Evolutionary conservation across 2,888 invertebrate species (phyloP).

Genomic region (Eristalis intricaria): DNA sequence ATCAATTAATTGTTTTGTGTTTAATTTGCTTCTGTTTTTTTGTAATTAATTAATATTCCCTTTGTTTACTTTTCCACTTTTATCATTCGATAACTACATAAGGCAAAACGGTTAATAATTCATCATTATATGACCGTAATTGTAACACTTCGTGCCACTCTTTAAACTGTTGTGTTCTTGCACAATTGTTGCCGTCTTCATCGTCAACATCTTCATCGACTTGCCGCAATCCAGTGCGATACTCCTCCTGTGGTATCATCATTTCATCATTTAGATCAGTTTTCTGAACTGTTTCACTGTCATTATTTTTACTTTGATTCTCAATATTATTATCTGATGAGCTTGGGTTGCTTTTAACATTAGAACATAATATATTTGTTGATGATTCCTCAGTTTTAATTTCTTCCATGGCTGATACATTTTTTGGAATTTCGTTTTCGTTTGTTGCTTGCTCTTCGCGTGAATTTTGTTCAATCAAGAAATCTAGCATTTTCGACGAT

Average conservation of each 20-base stretch:
- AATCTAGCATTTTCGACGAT: background rate
- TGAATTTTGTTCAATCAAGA: background rate
- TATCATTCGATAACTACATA: slow-evolving; percentile 96
- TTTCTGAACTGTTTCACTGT: slow-evolving; percentile 7
- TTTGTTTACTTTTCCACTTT: slow-evolving; percentile 29
- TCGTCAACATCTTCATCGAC: slow-evolving; percentile 74
- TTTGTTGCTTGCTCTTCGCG: background rate
- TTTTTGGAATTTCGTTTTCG: background rate
- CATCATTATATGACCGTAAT: slow-evolving; percentile 88
- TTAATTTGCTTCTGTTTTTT: slow-evolving; percentile 19
- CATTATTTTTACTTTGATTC: slow-evolving; percentile 13
- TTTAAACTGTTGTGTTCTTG: slow-evolving; percentile 84
- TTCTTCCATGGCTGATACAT: background rate
- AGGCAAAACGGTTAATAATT: slow-evolving; percentile 94
- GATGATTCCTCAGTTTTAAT: background rate
- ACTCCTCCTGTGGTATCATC: slow-evolving; percentile 73
- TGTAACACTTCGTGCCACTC: slow-evolving; percentile 96
- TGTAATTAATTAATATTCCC: background rate
- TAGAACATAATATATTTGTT: slow-evolving; percentile 16
- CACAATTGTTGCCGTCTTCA: slow-evolving; percentile 73
- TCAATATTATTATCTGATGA: slow-evolving; percentile 40
- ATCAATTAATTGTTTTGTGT: slow-evolving; percentile 22
- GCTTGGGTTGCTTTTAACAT: slow-evolving; percentile 19
- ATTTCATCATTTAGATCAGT: background rate
- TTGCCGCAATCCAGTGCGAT: slow-evolving; percentile 76